Evolutionary conservation across 2,888 invertebrate species (phyloP).

Genomic region (Miltochrista miniata): DNA sequence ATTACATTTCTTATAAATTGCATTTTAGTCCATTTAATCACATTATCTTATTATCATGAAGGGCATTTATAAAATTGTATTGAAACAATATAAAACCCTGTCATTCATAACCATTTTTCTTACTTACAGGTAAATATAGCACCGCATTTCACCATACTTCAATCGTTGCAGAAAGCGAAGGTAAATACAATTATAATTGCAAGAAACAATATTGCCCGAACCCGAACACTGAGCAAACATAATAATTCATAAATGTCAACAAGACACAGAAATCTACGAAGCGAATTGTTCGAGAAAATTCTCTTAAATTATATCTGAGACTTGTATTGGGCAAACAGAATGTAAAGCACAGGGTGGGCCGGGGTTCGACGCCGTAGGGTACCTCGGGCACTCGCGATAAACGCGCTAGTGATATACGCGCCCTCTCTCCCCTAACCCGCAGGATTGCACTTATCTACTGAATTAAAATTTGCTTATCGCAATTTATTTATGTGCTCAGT

Average conservation of each 20-base stretch:
- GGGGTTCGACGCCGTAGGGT: conserved; percentile 4
- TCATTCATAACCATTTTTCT: too few species aligned
- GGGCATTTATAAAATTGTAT: too few species aligned
- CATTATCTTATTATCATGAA: too few species aligned
- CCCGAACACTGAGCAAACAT: background rate
- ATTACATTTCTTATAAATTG: too few species aligned
- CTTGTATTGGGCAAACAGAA: conserved; percentile 11
- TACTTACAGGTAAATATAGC: conserved; percentile 11
- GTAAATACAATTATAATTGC: conserved; percentile 10
- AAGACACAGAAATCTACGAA: background rate
- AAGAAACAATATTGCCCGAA: background rate
- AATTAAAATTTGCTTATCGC: conserved; percentile 42
- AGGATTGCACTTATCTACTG: conserved; percentile 35
- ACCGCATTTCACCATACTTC: background rate
- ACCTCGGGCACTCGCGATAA: conserved; percentile 7
- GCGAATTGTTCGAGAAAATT: conserved; percentile 4
- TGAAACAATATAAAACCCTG: too few species aligned
- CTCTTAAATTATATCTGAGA: conserved; percentile 13
- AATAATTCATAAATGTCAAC: conserved; percentile 7
- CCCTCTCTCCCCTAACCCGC: conserved; percentile 18
- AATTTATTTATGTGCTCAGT: conserved; percentile 35
- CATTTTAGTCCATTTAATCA: too few species aligned
- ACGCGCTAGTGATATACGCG: conserved; percentile 18
- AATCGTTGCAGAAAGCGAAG: background rate
- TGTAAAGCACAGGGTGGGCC: background rate